Evolutionary conservation across 2,888 invertebrate species (phyloP).

Genomic region (Buathra laborator): DNA sequence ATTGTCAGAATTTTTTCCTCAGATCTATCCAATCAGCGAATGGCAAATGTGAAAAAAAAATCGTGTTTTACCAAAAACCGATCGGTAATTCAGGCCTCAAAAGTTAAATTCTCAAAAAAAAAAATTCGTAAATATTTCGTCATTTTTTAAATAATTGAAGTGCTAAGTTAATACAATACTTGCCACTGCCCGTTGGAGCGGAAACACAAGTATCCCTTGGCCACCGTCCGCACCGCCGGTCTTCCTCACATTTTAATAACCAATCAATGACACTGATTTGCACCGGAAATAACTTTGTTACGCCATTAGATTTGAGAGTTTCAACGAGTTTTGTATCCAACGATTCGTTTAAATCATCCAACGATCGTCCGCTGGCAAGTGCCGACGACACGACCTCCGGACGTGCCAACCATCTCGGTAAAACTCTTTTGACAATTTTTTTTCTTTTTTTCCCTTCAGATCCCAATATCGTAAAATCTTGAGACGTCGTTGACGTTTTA

Average conservation of each 20-base stretch:
- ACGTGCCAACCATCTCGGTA: constrained; percentile 95
- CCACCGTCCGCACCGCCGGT: constrained; percentile 88
- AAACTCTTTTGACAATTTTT: constrained; percentile 88
- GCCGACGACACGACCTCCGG: constrained; percentile 92
- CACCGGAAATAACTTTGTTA: constrained; percentile 94
- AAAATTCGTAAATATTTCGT: not conserved
- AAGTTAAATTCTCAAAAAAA: too few relatives aligned
- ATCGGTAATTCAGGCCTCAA: too few relatives aligned
- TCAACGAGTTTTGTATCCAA: constrained; percentile 89
- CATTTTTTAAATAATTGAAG: not conserved
- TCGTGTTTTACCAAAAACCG: too few relatives aligned
- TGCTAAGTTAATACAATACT: constrained; percentile 42
- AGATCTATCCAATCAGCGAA: too few relatives aligned
- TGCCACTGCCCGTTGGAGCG: constrained; percentile 98
- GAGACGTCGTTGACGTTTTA: constrained; percentile 20
- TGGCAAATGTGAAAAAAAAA: too few relatives aligned
- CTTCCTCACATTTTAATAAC: constrained; percentile 88
- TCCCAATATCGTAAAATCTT: constrained; percentile 84
- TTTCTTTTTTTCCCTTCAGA: constrained; percentile 74
- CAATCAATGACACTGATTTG: constrained; percentile 93
- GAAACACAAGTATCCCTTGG: constrained; percentile 97
- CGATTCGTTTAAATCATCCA: constrained; percentile 86
- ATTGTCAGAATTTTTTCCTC: too few relatives aligned
- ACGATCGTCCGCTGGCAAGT: constrained; percentile 86
- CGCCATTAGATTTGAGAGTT: constrained; percentile 89